Evolutionary conservation across 2,888 invertebrate species (phyloP).

Genomic region (Subacronicta megacephala): DNA sequence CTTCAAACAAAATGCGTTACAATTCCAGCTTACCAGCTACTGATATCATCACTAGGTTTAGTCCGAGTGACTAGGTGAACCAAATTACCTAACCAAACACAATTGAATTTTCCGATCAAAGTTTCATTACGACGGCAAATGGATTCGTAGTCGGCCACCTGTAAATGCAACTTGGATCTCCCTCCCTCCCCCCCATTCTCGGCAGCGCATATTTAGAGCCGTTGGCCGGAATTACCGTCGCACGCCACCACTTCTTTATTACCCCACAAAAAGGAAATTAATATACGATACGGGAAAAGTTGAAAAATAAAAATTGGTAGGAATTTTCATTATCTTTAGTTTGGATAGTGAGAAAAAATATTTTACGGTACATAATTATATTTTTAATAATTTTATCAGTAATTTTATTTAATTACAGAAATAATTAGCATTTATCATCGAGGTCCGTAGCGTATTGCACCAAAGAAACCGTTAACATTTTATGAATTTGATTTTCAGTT

Average conservation of each 20-base stretch:
- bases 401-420: no score
- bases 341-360: neutral
- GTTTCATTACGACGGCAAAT: slow-evolving; percentile 50
- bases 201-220: slow-evolving; percentile 37
- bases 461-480: no score
- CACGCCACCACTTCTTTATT: slow-evolving; percentile 27
- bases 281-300: neutral
- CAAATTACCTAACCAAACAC: slow-evolving; percentile 25
- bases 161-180: slow-evolving; percentile 42
- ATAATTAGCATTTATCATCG: no score
- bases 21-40: neutral
- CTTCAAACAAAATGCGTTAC: no score
- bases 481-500: no score
- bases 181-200: neutral
- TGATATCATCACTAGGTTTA: neutral
- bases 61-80: slow-evolving; percentile 10
- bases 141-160: slow-evolving; percentile 47
- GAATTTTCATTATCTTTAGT: neutral
- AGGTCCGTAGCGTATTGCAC: no score
- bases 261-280: slow-evolving; percentile 22
- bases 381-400: no score
- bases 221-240: slow-evolving; percentile 18
- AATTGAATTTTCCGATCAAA: slow-evolving; percentile 51
- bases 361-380: no score
- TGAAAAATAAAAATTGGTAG: neutral